Conservation (phyloP, 2,113 vertebrate genomes). For the Muscicapa adusta region DNA sequence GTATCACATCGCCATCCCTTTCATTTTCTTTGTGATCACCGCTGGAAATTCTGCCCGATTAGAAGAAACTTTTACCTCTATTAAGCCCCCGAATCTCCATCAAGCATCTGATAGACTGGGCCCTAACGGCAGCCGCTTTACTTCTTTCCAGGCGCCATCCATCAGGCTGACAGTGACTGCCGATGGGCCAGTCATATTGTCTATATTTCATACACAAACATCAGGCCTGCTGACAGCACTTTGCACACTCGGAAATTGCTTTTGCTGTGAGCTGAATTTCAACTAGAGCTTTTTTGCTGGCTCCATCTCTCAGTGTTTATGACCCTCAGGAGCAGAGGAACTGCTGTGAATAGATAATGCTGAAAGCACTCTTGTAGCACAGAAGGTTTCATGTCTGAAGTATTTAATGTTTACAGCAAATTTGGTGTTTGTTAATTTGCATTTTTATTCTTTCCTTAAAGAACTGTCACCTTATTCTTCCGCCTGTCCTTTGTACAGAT, state of each 20-base stretch:
- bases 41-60: constrained; percentile 76
- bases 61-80: constrained; percentile 77
- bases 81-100: constrained; percentile 77
- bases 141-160: constrained; percentile 89
- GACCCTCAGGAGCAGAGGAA: constrained; percentile 78
- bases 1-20: background rate
- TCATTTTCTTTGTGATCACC: constrained; percentile 66
- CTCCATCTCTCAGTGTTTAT: constrained; percentile 73
- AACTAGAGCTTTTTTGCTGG: constrained; percentile 81
- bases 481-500: constrained; percentile 44
- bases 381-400: constrained; percentile 66
- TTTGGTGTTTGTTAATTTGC: constrained; percentile 73
- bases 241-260: constrained; percentile 94
- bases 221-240: constrained; percentile 95
- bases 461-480: constrained; percentile 60
- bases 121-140: constrained; percentile 77
- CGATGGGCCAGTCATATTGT: constrained; percentile 89
- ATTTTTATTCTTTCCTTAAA: constrained; percentile 70
- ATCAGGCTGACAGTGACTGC: constrained; percentile 95
- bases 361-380: constrained; percentile 65
- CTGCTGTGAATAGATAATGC: constrained; percentile 84
- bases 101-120: constrained; percentile 76
- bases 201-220: constrained; percentile 97
- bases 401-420: constrained; percentile 70
- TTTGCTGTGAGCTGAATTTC: constrained; percentile 98